Evolutionary conservation across 1,140 invertebrate species (phyloP).

Genomic region (Aphis gossypii): DNA sequence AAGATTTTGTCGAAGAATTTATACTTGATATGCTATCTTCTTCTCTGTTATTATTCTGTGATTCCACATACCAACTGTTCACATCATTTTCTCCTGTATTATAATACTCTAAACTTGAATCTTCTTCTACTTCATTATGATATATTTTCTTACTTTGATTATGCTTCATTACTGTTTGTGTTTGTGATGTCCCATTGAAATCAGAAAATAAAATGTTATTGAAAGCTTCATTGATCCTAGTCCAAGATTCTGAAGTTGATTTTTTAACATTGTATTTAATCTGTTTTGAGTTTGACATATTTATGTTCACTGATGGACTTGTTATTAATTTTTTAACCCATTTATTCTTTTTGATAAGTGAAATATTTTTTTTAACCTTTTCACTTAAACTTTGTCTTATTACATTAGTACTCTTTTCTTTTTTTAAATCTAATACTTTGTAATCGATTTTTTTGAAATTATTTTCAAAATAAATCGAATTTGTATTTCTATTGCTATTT

Average conservation of each 20-base stretch:
- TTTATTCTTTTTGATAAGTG: not conserved
- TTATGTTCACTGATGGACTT: not conserved
- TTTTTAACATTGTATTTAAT: not conserved
- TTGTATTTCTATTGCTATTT: not conserved
- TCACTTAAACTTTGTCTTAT: not conserved
- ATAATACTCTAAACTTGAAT: not conserved
- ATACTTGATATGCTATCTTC: not conserved
- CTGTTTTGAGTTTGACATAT: not conserved
- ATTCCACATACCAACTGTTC: not conserved
- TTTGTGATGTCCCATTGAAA: not conserved
- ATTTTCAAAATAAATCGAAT: not conserved
- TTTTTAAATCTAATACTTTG: not conserved
- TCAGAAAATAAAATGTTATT: constrained; percentile 4
- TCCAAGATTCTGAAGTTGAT: not conserved
- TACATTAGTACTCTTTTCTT: not conserved
- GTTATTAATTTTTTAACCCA: not conserved
- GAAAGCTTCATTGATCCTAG: not conserved
- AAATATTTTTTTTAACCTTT: not conserved
- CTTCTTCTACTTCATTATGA: not conserved
- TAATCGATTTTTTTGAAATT: not conserved
- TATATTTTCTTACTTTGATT: not conserved
- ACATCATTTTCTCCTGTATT: not conserved
- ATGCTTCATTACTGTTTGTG: not conserved
- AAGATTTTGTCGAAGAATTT: not conserved
- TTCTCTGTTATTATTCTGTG: not conserved